Evolutionary conservation across 2,888 invertebrate species (phyloP).

Genomic region (Linnaemya tessellans): DNA sequence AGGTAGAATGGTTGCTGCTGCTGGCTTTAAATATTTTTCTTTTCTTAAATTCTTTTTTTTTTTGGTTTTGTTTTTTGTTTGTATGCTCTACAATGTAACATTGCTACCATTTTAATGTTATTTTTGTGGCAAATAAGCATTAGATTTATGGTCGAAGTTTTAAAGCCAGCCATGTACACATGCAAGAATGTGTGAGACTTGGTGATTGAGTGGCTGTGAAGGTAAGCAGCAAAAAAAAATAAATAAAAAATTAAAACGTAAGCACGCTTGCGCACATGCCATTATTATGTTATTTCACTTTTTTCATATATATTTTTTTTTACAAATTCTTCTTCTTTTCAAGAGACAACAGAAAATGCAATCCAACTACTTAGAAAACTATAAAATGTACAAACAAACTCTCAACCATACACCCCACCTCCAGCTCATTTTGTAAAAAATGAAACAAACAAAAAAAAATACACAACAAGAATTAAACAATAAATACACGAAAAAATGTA

Average conservation of each 20-base stretch:
- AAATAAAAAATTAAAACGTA: conserved; percentile 40
- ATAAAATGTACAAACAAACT: conserved; percentile 44
- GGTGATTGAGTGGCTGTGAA: conserved; percentile 44
- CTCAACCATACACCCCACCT: conserved; percentile 9
- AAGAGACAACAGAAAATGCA: conserved; percentile 62
- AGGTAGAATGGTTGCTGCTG: conserved; percentile 51
- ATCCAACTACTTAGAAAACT: conserved; percentile 49
- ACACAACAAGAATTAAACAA: conserved; percentile 38
- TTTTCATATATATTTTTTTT: too few relatives aligned
- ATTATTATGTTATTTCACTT: conserved; percentile 65
- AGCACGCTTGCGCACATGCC: conserved; percentile 73
- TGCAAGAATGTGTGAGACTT: conserved; percentile 39
- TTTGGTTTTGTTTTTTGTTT: not conserved
- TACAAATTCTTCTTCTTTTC: conserved; percentile 16
- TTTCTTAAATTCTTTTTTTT: conserved; percentile 1
- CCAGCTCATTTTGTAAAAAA: not conserved
- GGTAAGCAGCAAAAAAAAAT: conserved; percentile 5
- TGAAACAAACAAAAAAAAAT: not conserved
- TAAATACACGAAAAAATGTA: conserved; percentile 59
- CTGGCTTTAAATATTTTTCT: conserved; percentile 2
- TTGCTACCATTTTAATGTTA: conserved; percentile 66
- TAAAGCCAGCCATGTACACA: conserved; percentile 28
- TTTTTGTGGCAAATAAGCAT: conserved; percentile 68
- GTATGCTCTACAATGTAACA: conserved; percentile 52
- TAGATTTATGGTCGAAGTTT: conserved; percentile 68